Evolutionary conservation across 2,888 invertebrate genomes (phyloP), one percentile per base, ranked within the genome.

Genomic region (Oxycera nigricornis): DNA sequence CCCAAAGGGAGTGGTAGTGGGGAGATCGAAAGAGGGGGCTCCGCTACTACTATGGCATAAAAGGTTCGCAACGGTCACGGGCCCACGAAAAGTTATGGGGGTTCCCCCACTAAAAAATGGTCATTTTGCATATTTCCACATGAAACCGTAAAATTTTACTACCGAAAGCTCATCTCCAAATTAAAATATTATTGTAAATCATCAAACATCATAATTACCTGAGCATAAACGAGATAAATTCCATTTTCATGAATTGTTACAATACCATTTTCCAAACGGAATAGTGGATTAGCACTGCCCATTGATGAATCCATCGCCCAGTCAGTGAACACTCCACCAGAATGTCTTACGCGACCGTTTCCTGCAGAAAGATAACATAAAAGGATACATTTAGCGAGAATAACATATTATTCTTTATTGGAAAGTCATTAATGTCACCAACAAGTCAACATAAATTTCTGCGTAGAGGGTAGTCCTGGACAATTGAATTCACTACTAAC

Each of bases 201-300:
- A 61, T 31, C 31, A 61, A 61, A 61, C 17, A 61, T 46, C 14
- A 28, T n/a, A n/a, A n/a, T 39, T 73, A 77, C 91, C 88, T 91
- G 92, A 0, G 92, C 92, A 81, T 94, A 94, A 61, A 93, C 88
- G 73, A 92, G 88, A 83, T 94, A 94, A 20, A 94, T 86, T 30
- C 94, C 94, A 0, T 90, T 84, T 78, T 91, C 90, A 78, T 88
- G 89, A 0, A 94, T 89, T 11, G 90, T 90, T 0, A 94, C 84
- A 68, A 88, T 87, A 0, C 93, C 94, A 75, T 88, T 88, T 52
- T 88, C 82, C 1, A 91, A 86, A 57, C 86, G 86, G 74, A 92
- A 91, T 77, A 90, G 88, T 22, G 88, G 86, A 72, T 89, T 88
- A 87, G 90, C 85, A 73, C 88, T 86, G 39, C 85, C 80, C 46